Percentiles rank a stretch among this genome's conserved stretches.
Conservation (phyloP, 2,113 vertebrate species). For the Cyphomyrus discorhynchus region DNA sequence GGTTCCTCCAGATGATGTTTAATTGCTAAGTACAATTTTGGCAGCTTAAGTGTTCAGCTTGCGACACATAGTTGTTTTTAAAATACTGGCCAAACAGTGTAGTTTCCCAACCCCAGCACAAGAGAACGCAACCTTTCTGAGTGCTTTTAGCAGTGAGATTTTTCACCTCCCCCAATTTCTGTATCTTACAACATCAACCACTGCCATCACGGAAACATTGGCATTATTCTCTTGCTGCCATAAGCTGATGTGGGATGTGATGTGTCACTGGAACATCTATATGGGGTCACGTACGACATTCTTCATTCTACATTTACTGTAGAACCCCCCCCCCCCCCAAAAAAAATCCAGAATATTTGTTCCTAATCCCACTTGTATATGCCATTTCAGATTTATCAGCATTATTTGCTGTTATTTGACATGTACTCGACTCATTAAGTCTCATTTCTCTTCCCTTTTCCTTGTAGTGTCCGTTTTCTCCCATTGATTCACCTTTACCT, state of each 20-base stretch:
- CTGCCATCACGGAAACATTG: background rate
- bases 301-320: background rate
- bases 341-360: background rate
- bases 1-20: background rate
- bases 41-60: background rate
- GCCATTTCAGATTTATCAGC: background rate
- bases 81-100: background rate
- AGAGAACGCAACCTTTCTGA: background rate
- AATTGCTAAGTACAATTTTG: background rate
- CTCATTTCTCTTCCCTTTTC: background rate
- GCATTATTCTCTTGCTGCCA: background rate
- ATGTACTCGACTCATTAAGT: background rate
- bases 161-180: background rate
- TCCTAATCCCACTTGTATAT: background rate
- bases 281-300: background rate
- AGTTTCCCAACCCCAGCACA: background rate
- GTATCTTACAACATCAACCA: background rate
- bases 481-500: background rate
- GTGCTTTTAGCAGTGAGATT: background rate
- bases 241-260: background rate
- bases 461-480: background rate
- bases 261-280: background rate
- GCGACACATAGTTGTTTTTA: background rate
- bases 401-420: conserved; percentile 5
- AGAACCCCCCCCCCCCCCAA: background rate